These are phyloP conservation scores for Onthophagus taurus DNA, from an alignment of 1,140 invertebrate species.

Conservation along the genomic window DNA sequence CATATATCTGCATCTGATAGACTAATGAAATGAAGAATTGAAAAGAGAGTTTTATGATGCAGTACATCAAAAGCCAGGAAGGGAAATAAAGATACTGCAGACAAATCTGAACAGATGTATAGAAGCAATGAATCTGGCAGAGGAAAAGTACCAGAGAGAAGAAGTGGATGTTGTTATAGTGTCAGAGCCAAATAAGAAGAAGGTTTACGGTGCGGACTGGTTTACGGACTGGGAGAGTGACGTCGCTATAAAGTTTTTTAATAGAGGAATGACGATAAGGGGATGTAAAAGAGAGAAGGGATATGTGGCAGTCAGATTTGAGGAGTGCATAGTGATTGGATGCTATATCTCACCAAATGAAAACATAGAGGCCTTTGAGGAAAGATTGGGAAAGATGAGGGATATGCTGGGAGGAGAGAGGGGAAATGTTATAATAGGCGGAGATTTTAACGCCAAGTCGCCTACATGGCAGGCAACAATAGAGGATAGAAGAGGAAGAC, in stretches of 20 bases:
- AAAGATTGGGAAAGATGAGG: too few species aligned
- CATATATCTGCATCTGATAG: too few species aligned
- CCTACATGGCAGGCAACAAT: slow-evolving; percentile 20
- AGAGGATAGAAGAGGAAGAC: slow-evolving; percentile 19
- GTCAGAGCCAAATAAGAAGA: slow-evolving; percentile 3
- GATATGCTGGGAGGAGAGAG: background rate
- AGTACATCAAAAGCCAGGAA: too few species aligned
- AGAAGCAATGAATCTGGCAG: too few species aligned
- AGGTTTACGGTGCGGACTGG: background rate
- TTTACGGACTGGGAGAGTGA: background rate
- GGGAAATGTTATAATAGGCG: slow-evolving; percentile 17
- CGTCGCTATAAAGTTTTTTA: background rate
- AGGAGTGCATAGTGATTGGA: background rate
- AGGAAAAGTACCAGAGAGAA: too few species aligned
- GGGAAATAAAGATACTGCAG: too few species aligned
- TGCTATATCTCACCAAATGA: slow-evolving; percentile 1
- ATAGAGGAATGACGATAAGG: background rate
- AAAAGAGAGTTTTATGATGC: too few species aligned
- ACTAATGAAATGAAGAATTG: too few species aligned
- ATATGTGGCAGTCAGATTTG: background rate
- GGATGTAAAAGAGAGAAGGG: background rate
- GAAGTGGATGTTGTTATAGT: too few species aligned
- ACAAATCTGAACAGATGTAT: too few species aligned
- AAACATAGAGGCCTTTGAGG: background rate
- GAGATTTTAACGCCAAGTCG: slow-evolving; percentile 26